Evolutionary conservation across 2,113 vertebrate genomes (phyloP), one percentile per base, ranked within the genome.

Genomic region (Dromaius novaehollandiae): DNA sequence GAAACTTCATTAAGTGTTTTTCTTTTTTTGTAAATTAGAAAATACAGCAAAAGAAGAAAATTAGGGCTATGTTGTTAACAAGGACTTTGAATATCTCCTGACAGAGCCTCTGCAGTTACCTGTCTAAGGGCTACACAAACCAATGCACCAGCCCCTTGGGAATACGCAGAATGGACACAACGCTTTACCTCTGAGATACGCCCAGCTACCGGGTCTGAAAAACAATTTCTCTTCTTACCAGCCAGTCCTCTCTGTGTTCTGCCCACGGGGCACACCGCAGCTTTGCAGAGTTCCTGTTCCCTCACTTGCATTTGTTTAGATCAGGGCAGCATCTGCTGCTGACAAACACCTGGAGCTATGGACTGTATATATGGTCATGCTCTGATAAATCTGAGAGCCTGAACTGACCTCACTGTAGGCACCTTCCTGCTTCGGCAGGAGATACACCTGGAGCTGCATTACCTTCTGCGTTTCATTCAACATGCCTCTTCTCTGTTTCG

Each of bases 1-100:
- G 8, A 32, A 97, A 95, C 94, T 97, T 96, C 85, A 86, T 97
- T 89, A 97, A 88, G 89, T 88, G 95, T 89, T 58, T 58, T 58
- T 58, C 34, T 32, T 17, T 32, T 55, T 55, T 55, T 7, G 66
- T 95, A 92, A 95, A 91, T 96, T 96, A 93, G 87, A 95, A 95
- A 95, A 81, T 83, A 68, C 58, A 83, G 82, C 42, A 64, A 86
- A 96, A 75, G 71, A 74, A 88, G 68, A 68, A 95, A 94, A 95
- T 88, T n/a, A 94, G 76, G 73, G 69, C 40, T 95, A 74, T 46
- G 21, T 42, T 71, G 21, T 26, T 88, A 91, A 88, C 22, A 85
- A 88, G 88, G 58, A 46, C 50, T 70, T 74, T 1, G 6, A 53
- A 3, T 76, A 5, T 5, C 46, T 77, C 63, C 60, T 50, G 60